Evolutionary conservation across 2,113 vertebrate species (phyloP), one percentile per base, ranked within the genome.

Genomic region (Xyliphius kryptos): DNA sequence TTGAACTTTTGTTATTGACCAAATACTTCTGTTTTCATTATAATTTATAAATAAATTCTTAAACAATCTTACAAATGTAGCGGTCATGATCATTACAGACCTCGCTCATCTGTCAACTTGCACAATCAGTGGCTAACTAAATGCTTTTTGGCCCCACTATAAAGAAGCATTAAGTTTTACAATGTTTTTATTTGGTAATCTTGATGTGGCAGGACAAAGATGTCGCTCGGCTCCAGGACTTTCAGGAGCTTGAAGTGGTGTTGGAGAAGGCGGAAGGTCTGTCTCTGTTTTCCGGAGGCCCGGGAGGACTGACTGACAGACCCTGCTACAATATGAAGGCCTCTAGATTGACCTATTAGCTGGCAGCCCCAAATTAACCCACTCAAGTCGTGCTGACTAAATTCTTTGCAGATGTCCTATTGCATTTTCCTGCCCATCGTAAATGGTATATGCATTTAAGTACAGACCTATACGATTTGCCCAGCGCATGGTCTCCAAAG

Each of bases 221-320:
- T 43, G 92, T 98, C 51, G 91, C 92, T 56, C 88, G 96, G 67
- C 92, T 98, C 49, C 93, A 97, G 81, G 93, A 98, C 80, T 98
- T 96, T 75, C 96, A 98, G 78, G 96, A 98, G 83, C 82, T 98
- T 78, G 96, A 98, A 81, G 87, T 98, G 20, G 94, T 98, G 69
- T 76, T 98, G 69, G 89, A 88, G 83, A 92, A 88, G 56, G 86
- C 89, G 2, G 93, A 90, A 76, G 86, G 86, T 54, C 84, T 91
- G 71, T 86, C 91, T 12, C 87, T 92, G 82, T 81, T 76, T 0
- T 11, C 78, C 1, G 72, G 80, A 66, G 13, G 51, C 76, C 1
- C 83, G 72, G 72, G 77, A 11, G 52, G 85, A 2, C 81, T 94
- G 70, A 90, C 90, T 20, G 96, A 98, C 79, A 82, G 83, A 76